A percentile compares a stretch with the other conserved stretches of the same genome.
Conservation (phyloP, 2,888 invertebrate genomes). For the Tupiocoris notatus region DNA sequence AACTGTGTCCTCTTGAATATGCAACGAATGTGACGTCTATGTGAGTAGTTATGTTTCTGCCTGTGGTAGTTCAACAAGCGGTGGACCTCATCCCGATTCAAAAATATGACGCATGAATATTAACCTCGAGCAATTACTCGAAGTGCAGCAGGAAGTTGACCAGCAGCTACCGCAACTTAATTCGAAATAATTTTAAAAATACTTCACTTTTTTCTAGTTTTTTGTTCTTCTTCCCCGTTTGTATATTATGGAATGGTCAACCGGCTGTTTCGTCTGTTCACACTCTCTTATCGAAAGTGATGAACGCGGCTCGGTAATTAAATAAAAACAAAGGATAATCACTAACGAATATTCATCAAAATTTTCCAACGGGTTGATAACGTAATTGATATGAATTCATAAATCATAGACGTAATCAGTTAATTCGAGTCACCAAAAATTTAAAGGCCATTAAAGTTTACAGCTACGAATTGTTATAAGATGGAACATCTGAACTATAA, state of each 20-base stretch:
- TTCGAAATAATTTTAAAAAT: background rate
- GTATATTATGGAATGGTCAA: background rate
- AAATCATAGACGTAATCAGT: too few species aligned
- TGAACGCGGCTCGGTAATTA: background rate
- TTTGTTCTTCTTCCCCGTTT: background rate
- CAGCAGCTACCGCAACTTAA: background rate
- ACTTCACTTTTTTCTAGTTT: background rate
- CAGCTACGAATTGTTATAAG: too few species aligned
- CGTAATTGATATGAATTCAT: too few species aligned
- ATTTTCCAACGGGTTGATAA: too few species aligned
- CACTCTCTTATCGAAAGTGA: background rate
- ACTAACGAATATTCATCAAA: too few species aligned
- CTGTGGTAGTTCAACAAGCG: background rate
- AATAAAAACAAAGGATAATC: too few species aligned
- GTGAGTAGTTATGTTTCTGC: background rate
- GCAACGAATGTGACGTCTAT: slow-evolving; percentile 16
- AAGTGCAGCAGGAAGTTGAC: background rate
- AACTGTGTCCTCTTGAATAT: slow-evolving; percentile 37
- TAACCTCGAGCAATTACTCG: slow-evolving; percentile 13
- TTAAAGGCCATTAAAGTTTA: too few species aligned
- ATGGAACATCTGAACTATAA: too few species aligned
- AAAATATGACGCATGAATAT: slow-evolving; percentile 35
- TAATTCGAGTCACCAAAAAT: too few species aligned
- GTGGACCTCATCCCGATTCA: slow-evolving; percentile 29
- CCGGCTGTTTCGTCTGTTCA: slow-evolving; percentile 16